These are phyloP conservation scores for Baryphthengus martii DNA, from an alignment of 2,113 vertebrate species.

Conservation along the genomic window DNA sequence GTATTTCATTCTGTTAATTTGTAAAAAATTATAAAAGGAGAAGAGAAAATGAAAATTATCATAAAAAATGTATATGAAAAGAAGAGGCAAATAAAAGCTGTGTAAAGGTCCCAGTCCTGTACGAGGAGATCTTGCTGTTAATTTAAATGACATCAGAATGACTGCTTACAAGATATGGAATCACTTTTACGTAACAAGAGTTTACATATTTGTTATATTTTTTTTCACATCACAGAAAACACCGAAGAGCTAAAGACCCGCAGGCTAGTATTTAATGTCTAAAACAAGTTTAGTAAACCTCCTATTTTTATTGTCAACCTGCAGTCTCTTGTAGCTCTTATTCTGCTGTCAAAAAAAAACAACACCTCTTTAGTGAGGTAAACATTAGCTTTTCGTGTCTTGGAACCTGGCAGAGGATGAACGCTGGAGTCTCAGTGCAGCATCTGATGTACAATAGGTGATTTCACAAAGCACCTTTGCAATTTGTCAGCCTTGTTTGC, in stretches of 20 bases:
- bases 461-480: conserved; percentile 31
- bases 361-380: conserved; percentile 6
- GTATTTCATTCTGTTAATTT: not conserved
- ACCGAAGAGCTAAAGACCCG: not conserved
- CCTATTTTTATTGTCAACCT: conserved; percentile 3
- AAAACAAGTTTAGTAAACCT: conserved; percentile 14
- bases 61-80: not conserved
- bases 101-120: not conserved
- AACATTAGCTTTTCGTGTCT: conserved; percentile 4
- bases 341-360: not conserved
- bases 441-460: conserved; percentile 11
- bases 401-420: conserved; percentile 6
- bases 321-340: not conserved
- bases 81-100: not conserved
- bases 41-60: not conserved
- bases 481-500: conserved; percentile 6
- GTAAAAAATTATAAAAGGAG: not conserved
- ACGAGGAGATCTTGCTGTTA: not conserved
- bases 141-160: not conserved
- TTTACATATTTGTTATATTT: not conserved
- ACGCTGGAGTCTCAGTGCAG: not conserved
- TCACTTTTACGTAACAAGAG: not conserved
- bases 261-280: conserved; percentile 13
- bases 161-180: not conserved
- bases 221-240: not conserved